Percentiles rank a stretch among this genome's conserved stretches.
Conservation (phyloP, 2,888 invertebrate species). For the Laspeyria flexula region DNA sequence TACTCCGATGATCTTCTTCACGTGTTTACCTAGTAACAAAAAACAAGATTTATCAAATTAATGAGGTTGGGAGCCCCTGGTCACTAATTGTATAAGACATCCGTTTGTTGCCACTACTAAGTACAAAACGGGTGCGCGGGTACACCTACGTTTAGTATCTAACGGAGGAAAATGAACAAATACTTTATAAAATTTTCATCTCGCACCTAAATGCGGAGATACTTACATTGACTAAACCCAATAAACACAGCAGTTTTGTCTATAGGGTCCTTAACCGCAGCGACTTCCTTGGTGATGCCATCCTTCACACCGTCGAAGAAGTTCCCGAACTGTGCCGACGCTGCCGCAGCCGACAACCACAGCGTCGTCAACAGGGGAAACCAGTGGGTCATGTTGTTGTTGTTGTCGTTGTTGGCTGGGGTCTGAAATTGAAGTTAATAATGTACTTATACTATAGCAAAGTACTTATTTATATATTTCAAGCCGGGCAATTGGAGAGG, state of each 20-base stretch:
- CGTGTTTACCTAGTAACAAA: constrained; percentile 23
- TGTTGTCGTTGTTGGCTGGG: too few relatives aligned
- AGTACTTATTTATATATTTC: too few relatives aligned
- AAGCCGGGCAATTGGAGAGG: too few relatives aligned
- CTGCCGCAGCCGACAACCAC: constrained; percentile 17
- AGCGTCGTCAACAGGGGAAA: neutral
- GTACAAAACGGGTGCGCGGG: too few relatives aligned
- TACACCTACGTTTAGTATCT: too few relatives aligned
- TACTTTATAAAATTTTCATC: too few relatives aligned
- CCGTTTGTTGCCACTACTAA: too few relatives aligned
- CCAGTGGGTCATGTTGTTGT: constrained; percentile 20
- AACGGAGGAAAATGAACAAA: too few relatives aligned
- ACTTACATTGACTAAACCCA: constrained; percentile 30
- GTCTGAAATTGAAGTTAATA: too few relatives aligned
- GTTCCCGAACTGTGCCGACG: constrained; percentile 16
- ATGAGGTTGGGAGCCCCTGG: too few relatives aligned
- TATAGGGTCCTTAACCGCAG: constrained; percentile 20
- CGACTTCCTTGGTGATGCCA: constrained; percentile 3
- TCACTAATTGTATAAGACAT: too few relatives aligned
- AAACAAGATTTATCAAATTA: neutral
- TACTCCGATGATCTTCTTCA: constrained; percentile 32
- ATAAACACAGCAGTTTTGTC: constrained; percentile 15
- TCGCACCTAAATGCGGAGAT: neutral
- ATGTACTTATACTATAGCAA: too few relatives aligned
- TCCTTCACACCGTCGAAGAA: fast-evolving